These are phyloP conservation scores for Tupaia chinensis DNA, from an alignment of 2,113 vertebrate genomes.

Conservation along the genomic window DNA sequence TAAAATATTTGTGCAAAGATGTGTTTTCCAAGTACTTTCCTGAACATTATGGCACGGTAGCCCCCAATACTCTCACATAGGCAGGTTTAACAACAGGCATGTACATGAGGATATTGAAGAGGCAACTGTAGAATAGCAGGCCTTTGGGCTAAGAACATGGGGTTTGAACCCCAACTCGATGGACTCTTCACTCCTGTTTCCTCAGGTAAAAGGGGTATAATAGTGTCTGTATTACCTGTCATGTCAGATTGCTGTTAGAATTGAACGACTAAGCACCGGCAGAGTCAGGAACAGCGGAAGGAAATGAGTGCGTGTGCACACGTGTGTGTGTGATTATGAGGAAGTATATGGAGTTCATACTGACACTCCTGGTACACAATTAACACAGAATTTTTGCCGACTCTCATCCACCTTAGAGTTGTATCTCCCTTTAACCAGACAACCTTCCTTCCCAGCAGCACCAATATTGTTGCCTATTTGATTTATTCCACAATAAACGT, in stretches of 20 bases:
- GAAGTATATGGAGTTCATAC: neutral
- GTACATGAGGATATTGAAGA: neutral
- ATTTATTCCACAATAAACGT: neutral
- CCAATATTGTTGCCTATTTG: neutral
- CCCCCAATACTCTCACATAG: neutral
- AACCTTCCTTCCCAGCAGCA: slow-evolving; percentile 10
- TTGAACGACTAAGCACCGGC: neutral
- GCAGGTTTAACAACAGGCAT: neutral
- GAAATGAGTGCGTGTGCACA: neutral
- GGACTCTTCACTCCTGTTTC: neutral
- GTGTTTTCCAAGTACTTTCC: neutral
- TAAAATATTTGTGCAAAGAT: slow-evolving; percentile 7
- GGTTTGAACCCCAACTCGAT: neutral
- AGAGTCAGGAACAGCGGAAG: neutral
- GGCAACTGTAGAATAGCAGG: neutral
- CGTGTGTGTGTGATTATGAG: neutral
- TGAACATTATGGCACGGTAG: neutral
- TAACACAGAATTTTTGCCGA: neutral
- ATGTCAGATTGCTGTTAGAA: neutral
- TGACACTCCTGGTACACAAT: neutral
- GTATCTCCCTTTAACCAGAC: neutral
- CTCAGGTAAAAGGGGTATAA: neutral
- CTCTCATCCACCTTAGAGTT: neutral
- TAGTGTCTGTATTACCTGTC: neutral
- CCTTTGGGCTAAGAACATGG: neutral